phyloP scores from a whole-genome alignment of 2,797 vertebrate genomes.

The Sciurus vulgaris region DNA sequence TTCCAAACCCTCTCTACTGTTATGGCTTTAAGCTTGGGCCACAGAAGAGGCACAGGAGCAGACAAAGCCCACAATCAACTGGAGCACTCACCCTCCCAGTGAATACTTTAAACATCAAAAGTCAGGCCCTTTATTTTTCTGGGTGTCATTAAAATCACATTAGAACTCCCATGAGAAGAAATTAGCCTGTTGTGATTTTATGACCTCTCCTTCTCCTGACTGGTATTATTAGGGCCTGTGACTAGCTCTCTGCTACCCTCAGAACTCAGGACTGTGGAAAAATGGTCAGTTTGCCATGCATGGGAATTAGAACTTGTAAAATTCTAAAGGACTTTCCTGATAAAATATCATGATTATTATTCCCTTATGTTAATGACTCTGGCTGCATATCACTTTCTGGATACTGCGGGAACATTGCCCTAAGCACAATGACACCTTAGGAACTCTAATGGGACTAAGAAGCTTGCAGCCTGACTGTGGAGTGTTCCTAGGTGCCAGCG shows the following conservation, averaged over 20 bases:
- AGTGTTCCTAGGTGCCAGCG: slow-evolving; percentile 10
- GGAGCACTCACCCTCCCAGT: not conserved
- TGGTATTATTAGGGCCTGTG: too few species aligned
- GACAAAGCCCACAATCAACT: too few species aligned
- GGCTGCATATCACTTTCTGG: not conserved
- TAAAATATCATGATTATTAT: not conserved
- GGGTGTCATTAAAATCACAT: too few species aligned
- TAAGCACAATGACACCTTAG: not conserved
- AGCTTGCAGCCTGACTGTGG: slow-evolving; percentile 34
- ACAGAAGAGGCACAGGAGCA: not conserved
- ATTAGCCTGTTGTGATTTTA: too few species aligned
- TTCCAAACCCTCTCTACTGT: not conserved
- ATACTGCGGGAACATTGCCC: not conserved
- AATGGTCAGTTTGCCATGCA: fast-evolving
- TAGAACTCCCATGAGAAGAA: too few species aligned
- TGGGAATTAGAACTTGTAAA: not conserved
- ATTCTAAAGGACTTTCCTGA: not conserved
- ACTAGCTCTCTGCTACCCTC: too few species aligned
- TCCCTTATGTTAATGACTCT: not conserved
- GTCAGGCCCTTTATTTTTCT: not conserved
- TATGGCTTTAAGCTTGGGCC: not conserved
- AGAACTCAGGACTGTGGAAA: too few species aligned
- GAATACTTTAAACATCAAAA: not conserved
- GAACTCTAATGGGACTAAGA: not conserved
- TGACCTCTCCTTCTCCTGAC: too few species aligned